A percentile compares a stretch with the other conserved stretches of the same genome.
Conservation (phyloP, 2,888 invertebrate species). For the Abrostola triplasia region DNA sequence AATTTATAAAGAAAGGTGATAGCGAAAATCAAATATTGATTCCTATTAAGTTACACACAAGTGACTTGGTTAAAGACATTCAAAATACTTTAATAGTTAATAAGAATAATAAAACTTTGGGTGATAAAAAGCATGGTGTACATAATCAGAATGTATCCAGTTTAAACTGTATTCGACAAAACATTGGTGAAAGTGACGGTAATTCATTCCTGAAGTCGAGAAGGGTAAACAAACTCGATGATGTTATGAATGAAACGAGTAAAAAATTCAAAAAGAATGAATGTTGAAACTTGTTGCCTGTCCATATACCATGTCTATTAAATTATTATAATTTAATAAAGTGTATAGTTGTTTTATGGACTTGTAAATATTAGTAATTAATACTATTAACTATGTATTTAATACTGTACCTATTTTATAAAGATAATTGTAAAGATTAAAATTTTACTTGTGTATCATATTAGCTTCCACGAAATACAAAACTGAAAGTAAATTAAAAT, state of each 20-base stretch:
- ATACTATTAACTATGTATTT: constrained; percentile 82
- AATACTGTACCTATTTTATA: constrained; percentile 86
- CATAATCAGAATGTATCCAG: constrained; percentile 85
- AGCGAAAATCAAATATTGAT: constrained; percentile 83
- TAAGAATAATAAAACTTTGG: constrained; percentile 83
- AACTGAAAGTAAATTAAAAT: constrained; percentile 67
- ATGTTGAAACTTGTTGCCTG: constrained; percentile 76
- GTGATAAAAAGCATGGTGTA: constrained; percentile 86
- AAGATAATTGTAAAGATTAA: constrained; percentile 81
- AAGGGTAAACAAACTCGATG: constrained; percentile 81
- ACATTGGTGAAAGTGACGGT: constrained; percentile 80
- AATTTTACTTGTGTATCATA: constrained; percentile 82
- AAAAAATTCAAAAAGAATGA: constrained; percentile 86
- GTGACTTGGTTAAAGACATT: constrained; percentile 86
- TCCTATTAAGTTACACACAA: constrained; percentile 80
- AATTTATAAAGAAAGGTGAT: constrained; percentile 81
- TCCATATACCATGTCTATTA: constrained; percentile 79
- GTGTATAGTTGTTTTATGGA: constrained; percentile 81
- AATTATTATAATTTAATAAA: constrained; percentile 83
- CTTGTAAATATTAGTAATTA: constrained; percentile 85
- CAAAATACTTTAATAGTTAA: constrained; percentile 85
- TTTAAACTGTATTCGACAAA: constrained; percentile 83
- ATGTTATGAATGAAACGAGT: constrained; percentile 78
- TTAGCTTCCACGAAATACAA: constrained; percentile 82
- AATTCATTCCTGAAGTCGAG: constrained; percentile 81